Percentiles rank a stretch among this genome's conserved stretches.
Conservation (phyloP, 2,797 vertebrate species). For the Ispidina picta region DNA sequence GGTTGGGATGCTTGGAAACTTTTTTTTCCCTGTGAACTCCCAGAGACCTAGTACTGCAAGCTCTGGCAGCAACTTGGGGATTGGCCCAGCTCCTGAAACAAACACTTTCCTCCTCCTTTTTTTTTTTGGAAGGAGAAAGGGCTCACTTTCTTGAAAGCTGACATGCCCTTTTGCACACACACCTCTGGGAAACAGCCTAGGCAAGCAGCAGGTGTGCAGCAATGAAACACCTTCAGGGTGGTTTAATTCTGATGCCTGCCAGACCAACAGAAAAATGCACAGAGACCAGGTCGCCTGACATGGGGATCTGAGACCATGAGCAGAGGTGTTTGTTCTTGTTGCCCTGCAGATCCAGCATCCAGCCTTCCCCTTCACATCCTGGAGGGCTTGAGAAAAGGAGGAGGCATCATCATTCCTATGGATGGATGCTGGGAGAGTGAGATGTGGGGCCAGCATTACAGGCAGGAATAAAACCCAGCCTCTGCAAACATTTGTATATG, state of each 20-base stretch:
- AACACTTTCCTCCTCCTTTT: neutral
- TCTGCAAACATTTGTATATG: neutral
- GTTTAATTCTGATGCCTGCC: neutral
- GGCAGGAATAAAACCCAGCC: neutral
- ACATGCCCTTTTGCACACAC: neutral
- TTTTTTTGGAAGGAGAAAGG: neutral
- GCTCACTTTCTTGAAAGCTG: neutral
- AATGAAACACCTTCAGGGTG: neutral
- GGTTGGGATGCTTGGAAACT: neutral
- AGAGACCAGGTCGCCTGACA: neutral
- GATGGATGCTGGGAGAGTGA: neutral
- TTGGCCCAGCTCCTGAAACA: neutral
- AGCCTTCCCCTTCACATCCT: neutral
- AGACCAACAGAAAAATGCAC: neutral
- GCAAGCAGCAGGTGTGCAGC: neutral
- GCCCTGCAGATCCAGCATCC: neutral
- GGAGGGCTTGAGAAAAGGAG: neutral
- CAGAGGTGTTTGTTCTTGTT: neutral
- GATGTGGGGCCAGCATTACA: neutral
- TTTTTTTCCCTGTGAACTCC: neutral
- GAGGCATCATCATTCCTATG: neutral
- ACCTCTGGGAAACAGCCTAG: neutral
- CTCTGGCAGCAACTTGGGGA: neutral
- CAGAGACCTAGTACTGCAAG: neutral
- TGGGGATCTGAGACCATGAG: neutral